phyloP scores from a whole-genome alignment of 2,113 vertebrate species.

The Percina caprodes region DNA sequence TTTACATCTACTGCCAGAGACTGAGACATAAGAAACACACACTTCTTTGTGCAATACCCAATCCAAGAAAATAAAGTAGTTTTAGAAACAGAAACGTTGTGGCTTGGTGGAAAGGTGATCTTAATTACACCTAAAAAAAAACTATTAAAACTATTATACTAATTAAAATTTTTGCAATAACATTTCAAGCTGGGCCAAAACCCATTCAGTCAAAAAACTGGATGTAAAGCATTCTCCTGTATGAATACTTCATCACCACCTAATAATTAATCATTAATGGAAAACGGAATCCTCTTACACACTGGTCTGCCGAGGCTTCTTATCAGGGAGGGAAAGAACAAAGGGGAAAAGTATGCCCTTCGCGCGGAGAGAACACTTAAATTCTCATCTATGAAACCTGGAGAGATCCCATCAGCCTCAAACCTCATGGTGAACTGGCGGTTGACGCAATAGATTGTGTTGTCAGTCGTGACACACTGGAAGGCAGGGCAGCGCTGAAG shows the following conservation, averaged over 20 bases:
- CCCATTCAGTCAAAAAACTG: conserved; percentile 38
- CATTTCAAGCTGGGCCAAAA: conserved; percentile 25
- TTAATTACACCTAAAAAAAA: conserved; percentile 24
- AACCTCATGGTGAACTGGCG: conserved; percentile 86
- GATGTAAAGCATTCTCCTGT: conserved; percentile 27
- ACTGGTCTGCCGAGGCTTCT: conserved; percentile 73
- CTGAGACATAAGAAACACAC: conserved; percentile 49
- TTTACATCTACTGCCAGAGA: conserved; percentile 65
- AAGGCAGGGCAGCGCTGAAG: conserved; percentile 78
- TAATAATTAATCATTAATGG: conserved; percentile 51
- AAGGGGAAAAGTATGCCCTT: conserved; percentile 88
- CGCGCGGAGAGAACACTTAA: conserved; percentile 84
- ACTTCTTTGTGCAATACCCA: conserved; percentile 30
- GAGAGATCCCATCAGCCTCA: conserved; percentile 88
- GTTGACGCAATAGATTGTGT: conserved; percentile 87
- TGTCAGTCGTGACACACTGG: conserved; percentile 84
- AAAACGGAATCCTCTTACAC: conserved; percentile 79
- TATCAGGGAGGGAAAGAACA: conserved; percentile 85
- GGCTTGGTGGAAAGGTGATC: conserved; percentile 13
- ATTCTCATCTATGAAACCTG: conserved; percentile 85
- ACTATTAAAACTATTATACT: too few species aligned
- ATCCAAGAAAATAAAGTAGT: conserved; percentile 6
- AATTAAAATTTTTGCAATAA: conserved; percentile 21
- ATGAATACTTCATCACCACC: conserved; percentile 52
- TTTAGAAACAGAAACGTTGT: conserved; percentile 12